phyloP scores from a whole-genome alignment of 2,113 vertebrate species.

The Tragelaphus strepsiceros region DNA sequence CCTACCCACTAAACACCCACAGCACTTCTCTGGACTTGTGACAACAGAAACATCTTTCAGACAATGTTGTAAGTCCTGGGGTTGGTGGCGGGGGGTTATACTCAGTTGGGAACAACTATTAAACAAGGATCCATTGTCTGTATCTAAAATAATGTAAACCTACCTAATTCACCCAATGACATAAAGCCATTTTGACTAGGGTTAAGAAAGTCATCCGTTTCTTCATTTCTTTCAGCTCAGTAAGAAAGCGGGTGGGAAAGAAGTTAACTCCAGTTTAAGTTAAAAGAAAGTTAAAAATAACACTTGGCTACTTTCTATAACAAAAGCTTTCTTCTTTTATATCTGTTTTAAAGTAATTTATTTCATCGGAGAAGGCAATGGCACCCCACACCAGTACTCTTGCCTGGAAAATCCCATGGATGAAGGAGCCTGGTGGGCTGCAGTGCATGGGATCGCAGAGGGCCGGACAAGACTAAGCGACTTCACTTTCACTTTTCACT shows the following conservation, averaged over 20 bases:
- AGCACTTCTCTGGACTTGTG: not conserved
- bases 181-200: not conserved
- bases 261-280: not conserved
- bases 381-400: no score
- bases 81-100: not conserved
- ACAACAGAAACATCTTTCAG: not conserved
- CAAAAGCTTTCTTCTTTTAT: not conserved
- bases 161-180: not conserved
- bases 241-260: not conserved
- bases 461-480: no score
- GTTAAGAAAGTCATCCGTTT: not conserved
- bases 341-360: not conserved
- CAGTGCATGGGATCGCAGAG: no score
- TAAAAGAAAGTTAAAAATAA: conserved; percentile 15
- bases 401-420: no score
- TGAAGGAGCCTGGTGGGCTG: no score
- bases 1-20: not conserved
- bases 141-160: not conserved
- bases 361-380: not conserved
- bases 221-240: not conserved
- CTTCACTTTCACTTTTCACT: no score
- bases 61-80: not conserved
- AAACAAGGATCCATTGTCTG: not conserved
- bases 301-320: not conserved
- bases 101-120: not conserved